phyloP scores from a whole-genome alignment of 1,140 invertebrate species.

The Mycetomoellerius zeteki region DNA sequence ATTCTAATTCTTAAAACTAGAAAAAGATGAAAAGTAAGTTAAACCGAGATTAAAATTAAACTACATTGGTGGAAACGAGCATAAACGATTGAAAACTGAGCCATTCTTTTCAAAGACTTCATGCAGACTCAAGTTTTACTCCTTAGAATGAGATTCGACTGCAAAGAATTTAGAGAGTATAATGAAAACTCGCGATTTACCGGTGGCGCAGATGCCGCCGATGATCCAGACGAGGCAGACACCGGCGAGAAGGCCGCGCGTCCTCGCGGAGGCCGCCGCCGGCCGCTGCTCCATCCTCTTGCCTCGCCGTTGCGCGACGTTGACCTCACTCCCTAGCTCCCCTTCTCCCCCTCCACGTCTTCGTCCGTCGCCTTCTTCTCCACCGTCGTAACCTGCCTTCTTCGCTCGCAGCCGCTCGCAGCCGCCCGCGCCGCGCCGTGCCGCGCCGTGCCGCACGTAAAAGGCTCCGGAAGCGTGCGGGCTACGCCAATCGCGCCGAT shows the following conservation, averaged over 20 bases:
- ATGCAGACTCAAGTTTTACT: too few relatives aligned
- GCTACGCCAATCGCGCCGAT: constrained; percentile 21
- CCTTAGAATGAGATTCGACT: too few relatives aligned
- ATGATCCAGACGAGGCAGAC: constrained; percentile 71
- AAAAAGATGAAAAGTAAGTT: too few relatives aligned
- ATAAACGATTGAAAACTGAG: too few relatives aligned
- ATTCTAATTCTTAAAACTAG: too few relatives aligned
- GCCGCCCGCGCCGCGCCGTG: too few relatives aligned
- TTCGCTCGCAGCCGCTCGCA: neutral
- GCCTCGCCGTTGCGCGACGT: constrained; percentile 55
- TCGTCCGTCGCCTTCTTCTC: neutral
- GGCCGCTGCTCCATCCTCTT: constrained; percentile 57
- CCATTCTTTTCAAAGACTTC: too few relatives aligned
- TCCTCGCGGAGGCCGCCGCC: constrained; percentile 70
- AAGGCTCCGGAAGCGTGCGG: neutral
- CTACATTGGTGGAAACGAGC: too few relatives aligned
- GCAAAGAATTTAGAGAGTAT: too few relatives aligned
- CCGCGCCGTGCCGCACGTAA: too few relatives aligned
- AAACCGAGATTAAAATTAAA: too few relatives aligned
- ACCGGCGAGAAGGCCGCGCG: constrained; percentile 67
- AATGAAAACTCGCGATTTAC: constrained; percentile 66
- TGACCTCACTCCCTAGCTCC: constrained; percentile 21
- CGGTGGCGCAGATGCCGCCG: constrained; percentile 68
- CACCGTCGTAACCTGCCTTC: neutral
- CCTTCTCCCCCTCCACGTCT: neutral